These are phyloP conservation scores for Oncorhynchus clarkii DNA, from an alignment of 2,113 vertebrate species.

Conservation along the genomic window DNA sequence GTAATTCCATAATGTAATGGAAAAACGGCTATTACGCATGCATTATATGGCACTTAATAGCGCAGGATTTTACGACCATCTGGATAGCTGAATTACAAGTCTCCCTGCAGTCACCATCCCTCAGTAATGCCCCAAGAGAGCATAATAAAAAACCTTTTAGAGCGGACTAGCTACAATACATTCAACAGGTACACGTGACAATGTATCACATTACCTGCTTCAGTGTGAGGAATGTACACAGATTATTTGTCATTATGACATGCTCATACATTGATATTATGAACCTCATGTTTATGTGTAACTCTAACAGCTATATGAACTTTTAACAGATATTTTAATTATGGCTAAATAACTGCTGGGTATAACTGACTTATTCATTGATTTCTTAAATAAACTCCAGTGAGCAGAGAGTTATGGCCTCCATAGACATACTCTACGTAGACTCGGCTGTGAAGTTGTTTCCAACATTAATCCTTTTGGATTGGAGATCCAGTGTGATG, in stretches of 20 bases:
- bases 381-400: conserved; percentile 1
- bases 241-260: too few relatives aligned
- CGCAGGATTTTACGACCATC: conserved; percentile 49
- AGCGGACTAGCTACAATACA: neutral
- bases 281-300: too few relatives aligned
- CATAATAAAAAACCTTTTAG: conserved; percentile 1
- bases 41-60: conserved; percentile 19
- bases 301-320: neutral
- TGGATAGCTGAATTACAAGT: conserved; percentile 32
- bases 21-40: conserved; percentile 5
- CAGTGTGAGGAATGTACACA: neutral
- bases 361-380: neutral
- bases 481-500: conserved; percentile 68
- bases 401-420: conserved; percentile 35
- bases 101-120: conserved; percentile 14
- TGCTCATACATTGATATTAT: too few relatives aligned
- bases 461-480: conserved; percentile 76
- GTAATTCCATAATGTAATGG: conserved; percentile 46
- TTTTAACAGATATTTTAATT: neutral
- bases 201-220: neutral
- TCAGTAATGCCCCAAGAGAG: conserved; percentile 32
- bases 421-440: conserved; percentile 53
- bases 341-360: neutral
- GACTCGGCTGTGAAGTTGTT: conserved; percentile 62
- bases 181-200: neutral